Evolutionary conservation across 2,113 vertebrate genomes (phyloP).

Genomic region (Rhodinocichla rosea): DNA sequence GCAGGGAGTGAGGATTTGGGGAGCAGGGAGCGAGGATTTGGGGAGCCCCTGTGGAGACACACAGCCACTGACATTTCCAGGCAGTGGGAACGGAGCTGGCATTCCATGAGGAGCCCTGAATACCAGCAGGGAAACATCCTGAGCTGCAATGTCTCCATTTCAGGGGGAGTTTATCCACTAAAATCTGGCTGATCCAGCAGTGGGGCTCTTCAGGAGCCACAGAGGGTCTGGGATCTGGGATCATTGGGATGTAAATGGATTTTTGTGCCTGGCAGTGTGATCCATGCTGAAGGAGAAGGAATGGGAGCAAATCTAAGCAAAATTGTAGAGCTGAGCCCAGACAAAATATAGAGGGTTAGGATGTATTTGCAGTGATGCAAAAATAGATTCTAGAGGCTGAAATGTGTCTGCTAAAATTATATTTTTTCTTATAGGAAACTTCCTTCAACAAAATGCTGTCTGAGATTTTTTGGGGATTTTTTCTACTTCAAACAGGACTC

Average conservation of each 20-base stretch:
- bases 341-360: neutral
- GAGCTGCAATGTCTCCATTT: neutral
- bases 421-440: neutral
- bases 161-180: neutral
- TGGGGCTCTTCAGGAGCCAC: neutral
- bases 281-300: neutral
- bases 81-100: neutral
- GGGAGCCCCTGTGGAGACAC: neutral
- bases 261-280: neutral
- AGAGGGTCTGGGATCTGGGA: neutral
- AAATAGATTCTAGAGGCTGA: neutral
- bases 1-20: neutral
- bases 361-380: neutral
- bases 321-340: neutral
- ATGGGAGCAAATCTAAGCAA: neutral
- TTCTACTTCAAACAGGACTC: neutral
- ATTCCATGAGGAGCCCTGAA: neutral
- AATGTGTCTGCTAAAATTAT: neutral
- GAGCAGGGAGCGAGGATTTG: neutral
- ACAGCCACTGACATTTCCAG: neutral
- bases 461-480: neutral
- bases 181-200: neutral
- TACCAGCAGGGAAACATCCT: neutral
- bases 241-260: rapidly evolving
- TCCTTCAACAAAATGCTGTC: neutral